Evolutionary conservation across 2,113 vertebrate genomes (phyloP), one percentile per base, ranked within the genome.

Genomic region (Sinosuthora webbiana): DNA sequence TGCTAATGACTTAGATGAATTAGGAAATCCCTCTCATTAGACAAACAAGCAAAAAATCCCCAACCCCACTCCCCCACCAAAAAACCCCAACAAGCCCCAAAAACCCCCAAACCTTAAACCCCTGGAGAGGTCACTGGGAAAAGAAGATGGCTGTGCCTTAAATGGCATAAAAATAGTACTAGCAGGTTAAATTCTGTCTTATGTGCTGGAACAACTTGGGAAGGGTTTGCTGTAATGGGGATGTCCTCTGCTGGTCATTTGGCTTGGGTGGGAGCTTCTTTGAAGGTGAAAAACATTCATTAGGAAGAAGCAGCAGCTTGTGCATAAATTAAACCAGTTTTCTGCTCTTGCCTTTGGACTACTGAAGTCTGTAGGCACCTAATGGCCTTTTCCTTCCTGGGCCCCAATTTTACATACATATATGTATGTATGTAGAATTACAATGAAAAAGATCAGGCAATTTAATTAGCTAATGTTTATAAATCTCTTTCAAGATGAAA

Each of bases 401-500:
- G 11, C 17, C 15, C 8, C 9, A 59, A 3, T 77, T 71, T 85
- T 87, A 16, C 24, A 57, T 20, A 13, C 10, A 18, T 30, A 16
- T 30, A 16, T 25, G 35, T n/a, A 11, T n/a, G 21, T 49, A 22
- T 50, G 14, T 44, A 82, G 4, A 82, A 89, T 65, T 71, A 50
- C 62, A 95, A 59, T 63, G 14, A 59, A 55, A 59, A 91, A 59
- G 19, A 82, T 69, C 23, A 59, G 42, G 8, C 30, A 67, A 31
- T 80, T 91, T 80, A 93, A 88, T 95, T 91, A 90, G 20, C 80
- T 56, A 86, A 71, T 86, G n/a, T 89, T 93, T 90, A 47, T 88
- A 86, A 91, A 77, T 30, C 7, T 42, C 39, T 88, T 91, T 63
- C 50, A 94, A 93, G 79, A 93, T 83, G 47, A 86, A 96, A 88